Conservation (phyloP, 2,888 invertebrate genomes). For the Tortrix viridana region DNA sequence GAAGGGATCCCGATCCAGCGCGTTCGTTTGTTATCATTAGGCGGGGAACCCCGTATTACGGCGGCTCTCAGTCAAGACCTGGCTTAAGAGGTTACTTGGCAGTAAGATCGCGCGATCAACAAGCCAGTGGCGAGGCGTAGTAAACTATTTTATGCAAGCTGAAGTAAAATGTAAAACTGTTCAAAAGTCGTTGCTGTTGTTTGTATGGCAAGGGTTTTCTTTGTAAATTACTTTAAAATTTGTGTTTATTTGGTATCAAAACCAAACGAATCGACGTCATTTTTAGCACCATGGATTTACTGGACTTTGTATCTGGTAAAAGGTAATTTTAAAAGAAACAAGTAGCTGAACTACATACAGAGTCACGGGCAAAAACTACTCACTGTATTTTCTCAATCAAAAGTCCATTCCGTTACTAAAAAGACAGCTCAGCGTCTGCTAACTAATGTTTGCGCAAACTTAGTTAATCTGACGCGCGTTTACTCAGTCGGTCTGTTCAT, state of each 20-base stretch:
- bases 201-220: too few relatives aligned
- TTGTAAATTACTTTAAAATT: too few relatives aligned
- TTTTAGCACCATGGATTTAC: too few relatives aligned
- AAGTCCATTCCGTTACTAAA: slow-evolving; percentile 19
- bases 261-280: too few relatives aligned
- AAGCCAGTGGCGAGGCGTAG: not conserved
- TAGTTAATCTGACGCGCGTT: slow-evolving; percentile 55
- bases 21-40: slow-evolving; percentile 62
- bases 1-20: slow-evolving; percentile 40
- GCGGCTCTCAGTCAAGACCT: slow-evolving; percentile 1
- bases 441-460: slow-evolving; percentile 51
- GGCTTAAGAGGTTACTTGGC: not conserved
- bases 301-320: too few relatives aligned
- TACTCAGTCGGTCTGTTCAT: slow-evolving; percentile 53
- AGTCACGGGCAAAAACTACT: not conserved
- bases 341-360: not conserved
- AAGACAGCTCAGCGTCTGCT: slow-evolving; percentile 43
- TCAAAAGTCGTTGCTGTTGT: too few relatives aligned
- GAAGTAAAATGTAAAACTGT: not conserved
- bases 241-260: too few relatives aligned
- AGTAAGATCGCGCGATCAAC: not conserved
- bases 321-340: not conserved
- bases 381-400: slow-evolving; percentile 12
- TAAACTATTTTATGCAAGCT: not conserved
- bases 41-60: slow-evolving; percentile 30